These are phyloP conservation scores for Cantharis lateralis DNA, from an alignment of 2,888 invertebrate species.

Conservation along the genomic window DNA sequence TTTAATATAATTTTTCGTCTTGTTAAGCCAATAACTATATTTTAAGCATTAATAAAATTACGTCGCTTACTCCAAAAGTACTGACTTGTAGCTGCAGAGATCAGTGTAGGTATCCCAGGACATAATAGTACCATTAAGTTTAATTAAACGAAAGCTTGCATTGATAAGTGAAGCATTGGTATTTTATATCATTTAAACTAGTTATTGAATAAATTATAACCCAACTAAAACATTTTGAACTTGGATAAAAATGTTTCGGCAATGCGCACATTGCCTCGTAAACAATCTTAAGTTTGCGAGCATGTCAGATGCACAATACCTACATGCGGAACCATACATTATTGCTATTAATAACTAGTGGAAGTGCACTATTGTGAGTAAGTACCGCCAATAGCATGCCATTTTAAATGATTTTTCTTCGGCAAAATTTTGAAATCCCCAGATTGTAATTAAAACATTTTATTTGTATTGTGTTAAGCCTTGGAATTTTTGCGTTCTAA, in stretches of 20 bases:
- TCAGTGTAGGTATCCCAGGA: no score
- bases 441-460: constrained; percentile 4
- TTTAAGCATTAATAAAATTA: no score
- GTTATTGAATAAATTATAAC: neutral
- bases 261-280: neutral
- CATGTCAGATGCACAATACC: neutral
- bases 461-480: constrained; percentile 23
- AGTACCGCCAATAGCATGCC: neutral
- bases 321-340: neutral
- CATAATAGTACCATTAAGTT: neutral
- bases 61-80: no score
- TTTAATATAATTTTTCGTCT: no score
- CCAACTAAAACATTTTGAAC: neutral
- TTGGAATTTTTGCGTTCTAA: constrained; percentile 41
- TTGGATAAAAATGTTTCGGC: neutral
- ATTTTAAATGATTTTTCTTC: neutral
- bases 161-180: neutral
- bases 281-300: neutral
- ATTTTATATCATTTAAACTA: neutral
- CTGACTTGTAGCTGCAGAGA: no score
- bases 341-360: neutral
- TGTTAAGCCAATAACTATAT: no score
- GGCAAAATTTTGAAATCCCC: neutral
- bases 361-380: neutral
- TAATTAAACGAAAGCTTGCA: neutral